These are phyloP conservation scores for Escarpia spicata DNA, from an alignment of 2,888 invertebrate genomes.

Conservation along the genomic window DNA sequence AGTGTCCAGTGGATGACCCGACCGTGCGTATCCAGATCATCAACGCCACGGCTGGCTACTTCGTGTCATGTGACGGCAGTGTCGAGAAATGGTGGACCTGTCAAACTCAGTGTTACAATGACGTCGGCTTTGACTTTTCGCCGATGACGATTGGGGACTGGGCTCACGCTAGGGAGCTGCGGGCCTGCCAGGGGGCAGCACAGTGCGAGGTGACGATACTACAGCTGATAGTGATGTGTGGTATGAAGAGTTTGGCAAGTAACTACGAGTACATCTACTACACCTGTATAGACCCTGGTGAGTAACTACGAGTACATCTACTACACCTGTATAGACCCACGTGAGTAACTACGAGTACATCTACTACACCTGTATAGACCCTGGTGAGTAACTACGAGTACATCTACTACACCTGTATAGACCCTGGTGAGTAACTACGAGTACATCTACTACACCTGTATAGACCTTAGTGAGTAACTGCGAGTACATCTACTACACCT, in stretches of 20 bases:
- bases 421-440: too few relatives aligned
- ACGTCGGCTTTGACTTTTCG: neutral
- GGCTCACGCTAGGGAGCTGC: neutral
- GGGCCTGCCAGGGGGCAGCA: conserved; percentile 16
- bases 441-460: too few relatives aligned
- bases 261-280: conserved; percentile 16
- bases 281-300: neutral
- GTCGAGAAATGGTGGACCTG: neutral
- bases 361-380: neutral
- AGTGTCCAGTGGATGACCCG: neutral
- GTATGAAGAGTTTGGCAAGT: neutral
- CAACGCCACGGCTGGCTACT: neutral
- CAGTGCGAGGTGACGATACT: neutral
- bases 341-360: conserved; percentile 9
- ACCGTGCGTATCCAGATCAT: neutral
- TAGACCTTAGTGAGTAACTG: too few relatives aligned
- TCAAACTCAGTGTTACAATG: conserved; percentile 4
- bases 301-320: neutral
- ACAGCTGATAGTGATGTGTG: conserved; percentile 13
- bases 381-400: too few relatives aligned
- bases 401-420: too few relatives aligned
- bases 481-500: too few relatives aligned
- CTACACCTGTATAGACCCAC: neutral
- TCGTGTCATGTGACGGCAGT: neutral
- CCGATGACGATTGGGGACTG: conserved; percentile 4